Evolutionary conservation across 2,888 invertebrate species (phyloP), one percentile per base, ranked within the genome.

Genomic region (Sarcophaga rosellei): DNA sequence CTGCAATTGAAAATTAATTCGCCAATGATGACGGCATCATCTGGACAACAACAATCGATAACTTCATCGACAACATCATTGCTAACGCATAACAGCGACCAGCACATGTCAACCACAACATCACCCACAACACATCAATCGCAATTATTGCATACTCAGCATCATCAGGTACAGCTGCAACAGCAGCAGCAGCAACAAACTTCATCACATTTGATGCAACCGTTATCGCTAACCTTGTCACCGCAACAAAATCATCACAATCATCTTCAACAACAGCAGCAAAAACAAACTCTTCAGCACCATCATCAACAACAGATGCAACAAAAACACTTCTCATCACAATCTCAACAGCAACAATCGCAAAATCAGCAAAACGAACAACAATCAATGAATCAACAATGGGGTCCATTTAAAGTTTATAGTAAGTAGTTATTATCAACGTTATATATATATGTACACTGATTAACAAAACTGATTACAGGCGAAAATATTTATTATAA

Each of bases 381-480:
- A 90, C 90, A 91, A 89, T 90, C 89, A 88, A 88, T 88, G 88
- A 89, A 91, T 87, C 91, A 92, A 89, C 92, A 92, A 85, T 92
- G 92, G 91, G 93, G 93, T 85, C 92, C 93, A 88, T 93, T 93
- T 90, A 93, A 93, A 92, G 91, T 93, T 88, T 93, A 93, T 90
- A 93, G 93, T 93, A 90, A 93, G 93, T 93, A 90, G 65, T 59
- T 53, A 12, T 21, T 53, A 53, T 21, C 21, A 23, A 21, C 17
- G 1, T 53, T 15, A 47, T 47, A 47, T 6, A 6, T 0, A 6
- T 25, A 35, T 8, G 10, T 35, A 53, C 53, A 53, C 53, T 10
- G 8, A 8, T 35, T 35, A 35, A 35, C 8, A 35, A 35, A 35
- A 35, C 10, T 35, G 35, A 35, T 35, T 8, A 35, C 35, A 35